Conservation (phyloP, 2,888 invertebrate species). For the Cylindroiulus punctatus region DNA sequence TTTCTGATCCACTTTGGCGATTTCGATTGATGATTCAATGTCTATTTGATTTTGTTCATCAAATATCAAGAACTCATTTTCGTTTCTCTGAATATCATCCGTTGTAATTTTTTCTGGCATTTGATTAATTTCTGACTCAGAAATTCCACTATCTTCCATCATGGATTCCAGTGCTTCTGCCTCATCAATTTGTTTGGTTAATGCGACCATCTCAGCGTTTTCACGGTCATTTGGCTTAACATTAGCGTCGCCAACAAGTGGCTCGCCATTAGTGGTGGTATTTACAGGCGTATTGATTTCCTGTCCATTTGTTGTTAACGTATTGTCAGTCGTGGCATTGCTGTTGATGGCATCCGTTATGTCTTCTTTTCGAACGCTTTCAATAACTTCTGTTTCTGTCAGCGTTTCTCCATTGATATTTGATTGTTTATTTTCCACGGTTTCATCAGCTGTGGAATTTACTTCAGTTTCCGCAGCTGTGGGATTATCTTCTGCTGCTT, state of each 20-base stretch:
- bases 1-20: not conserved
- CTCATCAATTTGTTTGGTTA: not conserved
- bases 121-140: not conserved
- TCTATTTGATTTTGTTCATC: not conserved
- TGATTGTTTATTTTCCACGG: not conserved
- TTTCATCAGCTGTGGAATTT: not conserved
- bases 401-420: not conserved
- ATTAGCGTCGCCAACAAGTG: not conserved
- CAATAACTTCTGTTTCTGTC: not conserved
- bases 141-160: not conserved
- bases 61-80: not conserved
- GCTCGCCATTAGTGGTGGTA: not conserved
- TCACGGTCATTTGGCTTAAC: not conserved
- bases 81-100: conserved; percentile 10
- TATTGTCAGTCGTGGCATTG: not conserved
- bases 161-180: not conserved
- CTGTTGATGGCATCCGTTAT: not conserved
- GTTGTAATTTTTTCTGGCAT: not conserved
- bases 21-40: not conserved
- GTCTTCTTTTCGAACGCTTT: not conserved
- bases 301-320: not conserved
- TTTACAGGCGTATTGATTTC: too few species aligned
- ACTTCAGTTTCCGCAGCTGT: not conserved
- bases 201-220: not conserved
- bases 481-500: not conserved